Conservation (phyloP, 2,113 vertebrate genomes). For the Myanophis thanlyinensis region DNA sequence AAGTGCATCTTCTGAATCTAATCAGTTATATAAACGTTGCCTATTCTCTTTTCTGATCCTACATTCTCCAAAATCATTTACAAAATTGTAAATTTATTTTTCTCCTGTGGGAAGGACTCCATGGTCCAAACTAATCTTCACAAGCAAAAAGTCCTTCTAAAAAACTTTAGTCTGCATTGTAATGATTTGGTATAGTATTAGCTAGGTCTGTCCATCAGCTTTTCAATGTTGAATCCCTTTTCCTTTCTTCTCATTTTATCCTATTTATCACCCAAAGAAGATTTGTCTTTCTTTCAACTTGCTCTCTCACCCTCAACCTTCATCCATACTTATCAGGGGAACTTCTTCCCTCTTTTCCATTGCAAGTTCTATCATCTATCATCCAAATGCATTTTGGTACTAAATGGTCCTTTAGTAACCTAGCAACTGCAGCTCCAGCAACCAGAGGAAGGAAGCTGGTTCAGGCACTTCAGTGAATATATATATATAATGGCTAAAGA, state of each 20-base stretch:
- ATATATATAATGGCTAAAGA: too few species aligned
- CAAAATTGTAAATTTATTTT: background rate
- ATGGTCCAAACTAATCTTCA: background rate
- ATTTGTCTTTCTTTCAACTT: accelerated
- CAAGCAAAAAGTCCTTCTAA: background rate
- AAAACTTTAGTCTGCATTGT: background rate
- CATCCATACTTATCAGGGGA: background rate
- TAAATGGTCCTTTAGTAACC: accelerated
- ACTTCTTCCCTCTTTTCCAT: background rate
- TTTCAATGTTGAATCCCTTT: background rate
- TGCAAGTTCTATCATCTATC: background rate
- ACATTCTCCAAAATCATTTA: background rate
- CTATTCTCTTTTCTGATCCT: background rate
- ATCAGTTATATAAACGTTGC: background rate
- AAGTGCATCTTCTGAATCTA: background rate
- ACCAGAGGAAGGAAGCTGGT: background rate
- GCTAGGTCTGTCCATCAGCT: too few species aligned
- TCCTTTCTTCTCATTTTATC: background rate
- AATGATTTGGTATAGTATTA: background rate
- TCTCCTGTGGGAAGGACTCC: background rate
- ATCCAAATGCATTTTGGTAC: background rate
- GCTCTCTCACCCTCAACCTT: background rate
- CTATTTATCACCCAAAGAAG: background rate
- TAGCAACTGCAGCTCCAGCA: background rate
- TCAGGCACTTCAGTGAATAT: background rate